Percentiles rank a stretch among this genome's conserved stretches.
These are phyloP conservation scores for Tortrix viridana DNA, from an alignment of 2,888 invertebrate species.

Conservation along the genomic window DNA sequence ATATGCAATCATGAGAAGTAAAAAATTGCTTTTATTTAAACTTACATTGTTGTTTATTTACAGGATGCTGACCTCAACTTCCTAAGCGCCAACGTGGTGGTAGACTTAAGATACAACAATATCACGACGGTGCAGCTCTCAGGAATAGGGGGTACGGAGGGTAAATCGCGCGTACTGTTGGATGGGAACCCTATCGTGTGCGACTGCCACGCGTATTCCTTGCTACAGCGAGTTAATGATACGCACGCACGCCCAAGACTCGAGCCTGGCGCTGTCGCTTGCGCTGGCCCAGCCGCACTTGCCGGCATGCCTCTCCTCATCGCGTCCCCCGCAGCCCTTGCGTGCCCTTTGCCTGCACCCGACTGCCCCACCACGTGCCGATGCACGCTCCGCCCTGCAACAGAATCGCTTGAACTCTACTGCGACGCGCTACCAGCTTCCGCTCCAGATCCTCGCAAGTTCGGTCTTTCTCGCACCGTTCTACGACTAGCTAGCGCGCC, in stretches of 20 bases:
- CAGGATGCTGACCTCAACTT: conserved; percentile 30
- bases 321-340: conserved; percentile 40
- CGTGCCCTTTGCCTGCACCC: conserved; percentile 35
- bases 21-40: too few relatives aligned
- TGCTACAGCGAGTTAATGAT: conserved; percentile 41
- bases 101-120: conserved; percentile 26
- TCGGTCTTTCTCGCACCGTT: conserved; percentile 29
- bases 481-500: conserved; percentile 22
- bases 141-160: conserved; percentile 6
- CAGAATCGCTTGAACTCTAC: conserved; percentile 18
- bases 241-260: conserved; percentile 13
- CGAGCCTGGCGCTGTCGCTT: conserved; percentile 10
- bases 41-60: background rate
- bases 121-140: conserved; percentile 17
- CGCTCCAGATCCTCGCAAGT: conserved; percentile 7
- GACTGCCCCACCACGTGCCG: conserved; percentile 28
- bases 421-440: conserved; percentile 15
- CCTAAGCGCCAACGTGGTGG: conserved; percentile 4
- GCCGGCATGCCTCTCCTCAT: conserved; percentile 35
- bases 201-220: conserved; percentile 50
- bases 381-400: conserved; percentile 34
- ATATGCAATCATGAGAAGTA: too few relatives aligned
- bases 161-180: conserved; percentile 42
- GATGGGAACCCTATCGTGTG: conserved; percentile 55
- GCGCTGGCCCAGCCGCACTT: conserved; percentile 38